Base-by-base conservation (phyloP, 2,888 invertebrate species). In the Stenotaenia linearis region DNA sequence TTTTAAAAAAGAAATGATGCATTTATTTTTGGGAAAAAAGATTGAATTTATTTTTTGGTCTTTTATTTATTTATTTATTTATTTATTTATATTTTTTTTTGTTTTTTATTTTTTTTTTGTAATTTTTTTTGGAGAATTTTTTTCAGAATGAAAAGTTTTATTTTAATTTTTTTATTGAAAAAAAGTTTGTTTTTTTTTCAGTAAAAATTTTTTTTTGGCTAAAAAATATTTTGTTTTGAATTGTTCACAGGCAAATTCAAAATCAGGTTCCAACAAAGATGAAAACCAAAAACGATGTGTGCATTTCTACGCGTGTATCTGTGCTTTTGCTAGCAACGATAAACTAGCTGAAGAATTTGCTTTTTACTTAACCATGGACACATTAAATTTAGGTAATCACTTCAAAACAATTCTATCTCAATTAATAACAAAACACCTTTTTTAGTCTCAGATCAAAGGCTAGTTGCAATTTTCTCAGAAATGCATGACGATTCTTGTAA, bases 221-320 rank as follows among this genome's bases (percentile, higher is more conserved):
- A 30, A n/a, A n/a, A n/a, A n/a, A n/a, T n/a, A n/a, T n/a, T n/a
- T n/a, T n/a, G n/a, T n/a, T n/a, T n/a, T n/a, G n/a, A n/a, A n/a
- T n/a, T n/a, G n/a, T n/a, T n/a, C n/a, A n/a, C n/a, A n/a, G 75
- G 15, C 18, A 75, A 35, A 75, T 30, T 28, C 77, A 7, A 77
- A 77, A 77, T 37, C 37, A 23, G 45, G 30, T 50, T 80, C 81
- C 35, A 77, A 80, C 80, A 79, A 81, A 23, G 79, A 78, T 81
- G 80, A 45, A 81, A 81, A 37, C 86, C 86, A 81, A 87, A 88
- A 82, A 21, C 79, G 80, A 15, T 92, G 92, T 86, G 88, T 91
- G 61, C 92, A 92, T 85, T 91, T 90, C 85, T 92, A 91, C 85
- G 90, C 91, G 9, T 92, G 91, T 84, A 87, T 92, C 75, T 91